A percentile compares a stretch with the other conserved stretches of the same genome.
These are phyloP conservation scores for Cervus canadensis DNA, from an alignment of 2,113 vertebrate species.

Conservation along the genomic window DNA sequence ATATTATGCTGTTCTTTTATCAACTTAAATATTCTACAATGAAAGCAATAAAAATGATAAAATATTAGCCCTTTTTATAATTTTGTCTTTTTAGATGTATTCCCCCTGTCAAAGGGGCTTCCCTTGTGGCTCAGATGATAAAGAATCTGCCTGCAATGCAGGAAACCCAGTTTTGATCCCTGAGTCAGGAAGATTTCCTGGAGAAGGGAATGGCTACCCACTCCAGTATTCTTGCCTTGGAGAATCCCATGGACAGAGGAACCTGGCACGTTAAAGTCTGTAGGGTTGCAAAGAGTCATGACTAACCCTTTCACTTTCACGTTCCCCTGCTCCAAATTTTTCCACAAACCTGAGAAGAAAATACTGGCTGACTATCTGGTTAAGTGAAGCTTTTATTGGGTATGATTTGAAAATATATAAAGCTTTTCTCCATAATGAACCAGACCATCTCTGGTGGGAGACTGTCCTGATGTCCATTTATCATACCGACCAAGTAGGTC, in stretches of 20 bases:
- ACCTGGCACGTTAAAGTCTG: background rate
- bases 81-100: background rate
- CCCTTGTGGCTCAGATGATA: background rate
- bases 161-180: background rate
- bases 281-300: background rate
- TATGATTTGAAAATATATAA: background rate
- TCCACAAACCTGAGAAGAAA: background rate
- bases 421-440: background rate
- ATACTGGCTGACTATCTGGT: background rate
- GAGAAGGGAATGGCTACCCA: background rate
- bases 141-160: background rate
- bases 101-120: background rate
- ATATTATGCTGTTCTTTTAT: background rate
- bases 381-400: background rate
- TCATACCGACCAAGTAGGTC: background rate
- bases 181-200: background rate
- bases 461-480: background rate
- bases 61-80: background rate
- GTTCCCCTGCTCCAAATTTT: background rate
- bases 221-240: background rate
- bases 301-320: background rate
- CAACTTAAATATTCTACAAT: background rate
- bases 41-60: background rate
- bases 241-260: background rate
- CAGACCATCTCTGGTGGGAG: background rate